A percentile compares a stretch with the other conserved stretches of the same genome.
These are phyloP conservation scores for Pollenia griseotomentosa DNA, from an alignment of 2,888 invertebrate genomes.

Conservation along the genomic window DNA sequence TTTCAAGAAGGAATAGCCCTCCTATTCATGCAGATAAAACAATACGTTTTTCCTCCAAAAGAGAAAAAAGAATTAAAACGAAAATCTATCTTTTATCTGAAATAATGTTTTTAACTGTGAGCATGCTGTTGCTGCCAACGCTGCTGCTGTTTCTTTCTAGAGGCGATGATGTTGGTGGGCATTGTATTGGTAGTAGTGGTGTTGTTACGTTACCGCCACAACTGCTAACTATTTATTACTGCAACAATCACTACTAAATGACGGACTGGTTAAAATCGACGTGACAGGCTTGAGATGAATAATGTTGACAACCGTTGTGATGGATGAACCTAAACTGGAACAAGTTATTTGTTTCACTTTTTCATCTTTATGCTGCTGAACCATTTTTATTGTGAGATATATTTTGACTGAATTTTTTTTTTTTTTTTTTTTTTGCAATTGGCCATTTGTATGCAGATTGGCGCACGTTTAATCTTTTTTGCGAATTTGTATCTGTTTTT, in stretches of 20 bases:
- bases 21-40: slow-evolving; percentile 45
- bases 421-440: slow-evolving; percentile 26
- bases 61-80: neutral
- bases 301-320: slow-evolving; percentile 66
- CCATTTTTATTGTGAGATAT: neutral
- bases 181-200: slow-evolving; percentile 3
- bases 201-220: slow-evolving; percentile 2
- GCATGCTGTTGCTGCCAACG: neutral
- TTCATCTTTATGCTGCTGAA: slow-evolving; percentile 31
- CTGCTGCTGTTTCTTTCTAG: neutral
- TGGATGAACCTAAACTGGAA: slow-evolving; percentile 71
- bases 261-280: slow-evolving; percentile 66
- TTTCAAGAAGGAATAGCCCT: slow-evolving; percentile 33
- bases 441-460: slow-evolving; percentile 70
- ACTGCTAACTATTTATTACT: neutral
- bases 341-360: slow-evolving; percentile 60
- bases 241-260: slow-evolving; percentile 57
- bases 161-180: neutral
- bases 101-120: slow-evolving; percentile 35
- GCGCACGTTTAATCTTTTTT: slow-evolving; percentile 40
- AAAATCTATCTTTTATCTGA: slow-evolving; percentile 1
- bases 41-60: slow-evolving; percentile 35
- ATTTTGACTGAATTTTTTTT: slow-evolving; percentile 29
- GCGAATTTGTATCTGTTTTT: slow-evolving; percentile 15
- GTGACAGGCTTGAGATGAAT: slow-evolving; percentile 68